phyloP scores from a whole-genome alignment of 2,888 invertebrate species.

The Notodonta ziczac region DNA sequence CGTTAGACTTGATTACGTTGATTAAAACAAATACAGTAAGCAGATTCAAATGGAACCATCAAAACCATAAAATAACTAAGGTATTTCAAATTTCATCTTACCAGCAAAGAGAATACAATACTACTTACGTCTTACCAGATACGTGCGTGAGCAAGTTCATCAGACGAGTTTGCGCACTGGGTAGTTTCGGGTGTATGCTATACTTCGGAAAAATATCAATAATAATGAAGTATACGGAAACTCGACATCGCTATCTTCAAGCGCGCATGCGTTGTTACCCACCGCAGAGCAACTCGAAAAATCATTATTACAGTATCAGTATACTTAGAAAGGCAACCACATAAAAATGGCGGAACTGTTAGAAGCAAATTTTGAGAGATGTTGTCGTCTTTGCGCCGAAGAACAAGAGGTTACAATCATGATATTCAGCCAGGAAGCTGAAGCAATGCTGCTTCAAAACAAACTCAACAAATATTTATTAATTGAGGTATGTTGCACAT shows the following conservation, averaged over 20 bases:
- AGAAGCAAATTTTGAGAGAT: conserved; percentile 66
- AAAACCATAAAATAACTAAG: too few species aligned
- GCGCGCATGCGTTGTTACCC: conserved; percentile 65
- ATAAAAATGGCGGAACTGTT: conserved; percentile 47
- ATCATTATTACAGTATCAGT: conserved; percentile 64
- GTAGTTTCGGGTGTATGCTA: conserved; percentile 4
- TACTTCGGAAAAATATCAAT: conserved; percentile 51
- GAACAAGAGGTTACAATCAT: conserved; percentile 85
- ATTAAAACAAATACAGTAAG: too few species aligned
- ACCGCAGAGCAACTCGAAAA: conserved; percentile 53
- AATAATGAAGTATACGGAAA: conserved; percentile 57
- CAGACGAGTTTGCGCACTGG: neutral
- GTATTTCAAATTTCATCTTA: neutral
- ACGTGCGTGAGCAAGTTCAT: too few species aligned
- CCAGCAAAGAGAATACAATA: too few species aligned
- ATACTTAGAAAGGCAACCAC: conserved; percentile 26
- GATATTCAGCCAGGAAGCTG: conserved; percentile 88
- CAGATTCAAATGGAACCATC: too few species aligned
- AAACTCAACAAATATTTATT: conserved; percentile 88
- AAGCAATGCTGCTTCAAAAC: conserved; percentile 86
- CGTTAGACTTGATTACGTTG: too few species aligned
- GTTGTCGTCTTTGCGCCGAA: conserved; percentile 87
- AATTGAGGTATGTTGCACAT: conserved; percentile 79
- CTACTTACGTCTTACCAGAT: too few species aligned
- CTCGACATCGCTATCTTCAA: conserved; percentile 36